Evolutionary conservation across 2,113 vertebrate genomes (phyloP), one percentile per base, ranked within the genome.

Genomic region (Furnarius figulus): DNA sequence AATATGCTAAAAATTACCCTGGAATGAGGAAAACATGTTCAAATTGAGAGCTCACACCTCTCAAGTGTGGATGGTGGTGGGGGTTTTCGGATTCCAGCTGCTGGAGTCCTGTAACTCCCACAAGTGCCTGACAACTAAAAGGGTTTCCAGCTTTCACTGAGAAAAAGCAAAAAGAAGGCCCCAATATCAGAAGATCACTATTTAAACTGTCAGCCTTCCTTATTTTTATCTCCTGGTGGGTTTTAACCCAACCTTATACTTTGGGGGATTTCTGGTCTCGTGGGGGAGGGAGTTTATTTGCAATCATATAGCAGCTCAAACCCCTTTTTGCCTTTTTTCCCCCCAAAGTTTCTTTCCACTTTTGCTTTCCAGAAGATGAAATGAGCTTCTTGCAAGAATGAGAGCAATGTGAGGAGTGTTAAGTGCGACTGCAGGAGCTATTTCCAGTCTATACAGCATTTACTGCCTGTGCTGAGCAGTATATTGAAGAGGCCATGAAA

Each of bases 391-490:
- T 58, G 79, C 71, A 79, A 52, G 77, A 72, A 53, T 1, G 14
- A 91, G 59, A 89, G 78, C 35, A 44, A 58, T 6, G 55, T 21
- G 49, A 73, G 79, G 47, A 93, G 84, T 5, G 33, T 22, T 33
- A 61, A 76, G 79, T 76, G 78, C 46, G 92, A 83, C 39, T 83
- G 79, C 67, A 80, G 76, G 33, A 94, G 95, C 92, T 96, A 88
- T 93, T 94, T 96, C 90, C 88, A 96, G 85, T 42, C 75, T 19
- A 17, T 12, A 35, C 27, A 91, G 77, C 89, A n/a, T 49, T 85
- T 39, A 62, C 72, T 75, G 76, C 25, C 7, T 55, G 75, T 20
- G 77, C 58, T 79, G 81, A 93, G 87, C 79, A 66, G 59, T 44
- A 50, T 8, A 70, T 20, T 16, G 75, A 63, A 63, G 93, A 91